These are phyloP conservation scores for Coturnix japonica DNA, from an alignment of 2,113 vertebrate genomes.

Conservation along the genomic window DNA sequence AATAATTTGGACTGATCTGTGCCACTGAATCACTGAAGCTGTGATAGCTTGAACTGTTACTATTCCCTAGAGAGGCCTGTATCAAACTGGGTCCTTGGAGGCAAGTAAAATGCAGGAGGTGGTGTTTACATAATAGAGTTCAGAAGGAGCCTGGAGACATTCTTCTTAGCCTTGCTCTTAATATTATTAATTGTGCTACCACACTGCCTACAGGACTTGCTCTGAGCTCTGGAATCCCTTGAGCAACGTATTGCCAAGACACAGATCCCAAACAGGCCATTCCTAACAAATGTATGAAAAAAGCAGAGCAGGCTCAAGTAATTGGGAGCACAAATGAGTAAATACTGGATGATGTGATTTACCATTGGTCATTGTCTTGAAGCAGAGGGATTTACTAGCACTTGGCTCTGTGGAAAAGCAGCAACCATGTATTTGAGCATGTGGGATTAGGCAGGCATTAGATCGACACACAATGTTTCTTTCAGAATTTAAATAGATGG, in stretches of 20 bases:
- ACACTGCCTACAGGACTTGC: accelerated
- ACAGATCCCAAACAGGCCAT: background rate
- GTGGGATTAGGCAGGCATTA: background rate
- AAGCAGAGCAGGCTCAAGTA: background rate
- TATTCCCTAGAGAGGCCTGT: background rate
- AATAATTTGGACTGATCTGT: background rate
- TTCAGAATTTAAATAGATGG: background rate
- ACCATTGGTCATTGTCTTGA: background rate
- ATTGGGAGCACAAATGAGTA: accelerated
- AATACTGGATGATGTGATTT: accelerated
- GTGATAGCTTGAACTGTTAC: background rate
- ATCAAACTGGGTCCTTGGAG: background rate
- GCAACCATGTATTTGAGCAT: background rate
- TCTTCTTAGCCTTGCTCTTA: background rate
- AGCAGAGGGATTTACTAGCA: background rate
- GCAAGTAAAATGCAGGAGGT: background rate
- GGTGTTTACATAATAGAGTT: too few species aligned
- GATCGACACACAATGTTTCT: accelerated
- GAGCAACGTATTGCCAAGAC: background rate
- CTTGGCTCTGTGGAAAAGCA: background rate
- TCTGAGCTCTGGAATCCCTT: background rate
- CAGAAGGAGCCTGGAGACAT: background rate
- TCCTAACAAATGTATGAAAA: accelerated
- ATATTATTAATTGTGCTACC: background rate
- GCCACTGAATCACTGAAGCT: too few species aligned